Conservation (phyloP, 2,888 invertebrate species). For the Sarcophaga caerulescens region DNA sequence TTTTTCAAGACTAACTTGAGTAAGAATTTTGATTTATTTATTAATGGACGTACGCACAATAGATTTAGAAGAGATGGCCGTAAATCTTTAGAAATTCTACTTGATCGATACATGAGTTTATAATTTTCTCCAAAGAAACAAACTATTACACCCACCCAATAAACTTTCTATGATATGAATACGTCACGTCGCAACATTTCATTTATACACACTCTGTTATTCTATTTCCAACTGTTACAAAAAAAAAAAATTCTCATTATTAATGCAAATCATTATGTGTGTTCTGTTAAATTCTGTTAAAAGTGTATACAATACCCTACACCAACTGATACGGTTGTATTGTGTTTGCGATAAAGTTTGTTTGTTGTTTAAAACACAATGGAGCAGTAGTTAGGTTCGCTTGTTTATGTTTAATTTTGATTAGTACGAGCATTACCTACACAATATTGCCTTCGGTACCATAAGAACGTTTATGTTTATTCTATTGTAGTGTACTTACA, state of each 20-base stretch:
- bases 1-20: too few relatives aligned
- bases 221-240: not conserved
- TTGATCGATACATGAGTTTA: too few relatives aligned
- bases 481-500: too few relatives aligned
- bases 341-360: not conserved
- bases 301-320: not conserved
- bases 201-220: not conserved
- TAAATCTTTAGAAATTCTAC: too few relatives aligned
- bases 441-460: too few relatives aligned
- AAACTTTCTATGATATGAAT: not conserved
- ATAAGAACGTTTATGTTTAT: too few relatives aligned
- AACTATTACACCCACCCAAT: conserved; percentile 22
- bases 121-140: not conserved
- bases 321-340: conserved; percentile 1
- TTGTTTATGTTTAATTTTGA: not conserved
- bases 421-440: too few relatives aligned
- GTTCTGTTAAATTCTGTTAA: too few relatives aligned
- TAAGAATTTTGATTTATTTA: too few relatives aligned
- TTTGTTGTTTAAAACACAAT: too few relatives aligned
- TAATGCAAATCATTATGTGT: not conserved
- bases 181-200: not conserved
- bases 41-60: too few relatives aligned
- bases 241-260: conserved; percentile 20
- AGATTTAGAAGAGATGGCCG: too few relatives aligned
- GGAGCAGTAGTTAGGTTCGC: not conserved